Conservation (phyloP, 2,888 invertebrate genomes). For the Theretra japonica region DNA sequence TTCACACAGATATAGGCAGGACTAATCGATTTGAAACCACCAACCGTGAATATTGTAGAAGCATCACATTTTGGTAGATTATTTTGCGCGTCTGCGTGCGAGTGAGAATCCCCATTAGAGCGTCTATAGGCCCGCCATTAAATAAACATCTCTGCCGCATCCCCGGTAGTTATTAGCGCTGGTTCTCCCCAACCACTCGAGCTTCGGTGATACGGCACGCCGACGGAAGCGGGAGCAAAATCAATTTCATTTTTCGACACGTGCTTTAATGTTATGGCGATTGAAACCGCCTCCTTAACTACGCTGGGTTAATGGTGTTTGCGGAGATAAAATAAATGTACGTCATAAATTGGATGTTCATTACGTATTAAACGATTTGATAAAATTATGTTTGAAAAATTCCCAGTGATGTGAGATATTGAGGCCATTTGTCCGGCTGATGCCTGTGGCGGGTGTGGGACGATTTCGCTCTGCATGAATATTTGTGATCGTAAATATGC, state of each 20-base stretch:
- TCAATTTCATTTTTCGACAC: slow-evolving; percentile 84
- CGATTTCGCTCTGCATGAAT: not conserved
- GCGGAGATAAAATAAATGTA: slow-evolving; percentile 28
- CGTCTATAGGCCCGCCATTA: slow-evolving; percentile 81
- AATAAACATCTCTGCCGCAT: slow-evolving; percentile 82
- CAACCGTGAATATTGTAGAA: slow-evolving; percentile 1
- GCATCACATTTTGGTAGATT: slow-evolving; percentile 49
- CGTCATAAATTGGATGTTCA: slow-evolving; percentile 28
- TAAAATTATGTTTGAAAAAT: slow-evolving; percentile 20
- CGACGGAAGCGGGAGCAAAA: slow-evolving; percentile 75
- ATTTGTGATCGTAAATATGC: not conserved
- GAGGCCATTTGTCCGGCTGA: slow-evolving; percentile 11
- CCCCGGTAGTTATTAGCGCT: slow-evolving; percentile 81
- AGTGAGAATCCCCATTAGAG: slow-evolving; percentile 73
- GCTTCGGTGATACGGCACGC: slow-evolving; percentile 81
- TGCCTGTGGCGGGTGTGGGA: not conserved
- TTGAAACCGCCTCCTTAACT: slow-evolving; percentile 59
- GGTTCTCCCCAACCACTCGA: slow-evolving; percentile 77
- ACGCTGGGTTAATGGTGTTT: slow-evolving; percentile 30
- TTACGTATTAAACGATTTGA: slow-evolving; percentile 28
- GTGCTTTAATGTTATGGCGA: slow-evolving; percentile 76
- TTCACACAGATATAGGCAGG: not conserved
- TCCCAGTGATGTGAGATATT: slow-evolving; percentile 6
- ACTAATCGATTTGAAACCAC: slow-evolving; percentile 5
- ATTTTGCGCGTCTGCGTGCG: slow-evolving; percentile 47